phyloP scores from a whole-genome alignment of 2,888 invertebrate genomes.

The Deilephila porcellus region DNA sequence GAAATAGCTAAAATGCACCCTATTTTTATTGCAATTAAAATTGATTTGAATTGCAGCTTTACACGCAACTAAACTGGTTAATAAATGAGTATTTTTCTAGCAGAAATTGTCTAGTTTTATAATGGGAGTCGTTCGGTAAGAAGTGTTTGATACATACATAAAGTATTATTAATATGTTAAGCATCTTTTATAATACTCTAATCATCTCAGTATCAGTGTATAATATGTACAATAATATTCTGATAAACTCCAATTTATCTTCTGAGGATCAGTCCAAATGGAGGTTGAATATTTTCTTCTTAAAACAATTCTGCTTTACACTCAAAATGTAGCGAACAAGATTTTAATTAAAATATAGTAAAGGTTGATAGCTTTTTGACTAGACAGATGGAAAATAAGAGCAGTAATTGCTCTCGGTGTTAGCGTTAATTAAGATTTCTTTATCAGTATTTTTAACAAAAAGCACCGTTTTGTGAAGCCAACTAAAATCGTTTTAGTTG shows the following conservation, averaged over 20 bases:
- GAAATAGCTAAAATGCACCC: not conserved
- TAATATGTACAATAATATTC: too few relatives aligned
- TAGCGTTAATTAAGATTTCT: conserved; percentile 17
- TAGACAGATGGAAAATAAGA: not conserved
- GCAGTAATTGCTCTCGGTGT: not conserved
- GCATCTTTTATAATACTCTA: too few relatives aligned
- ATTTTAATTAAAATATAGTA: not conserved
- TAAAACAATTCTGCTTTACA: not conserved
- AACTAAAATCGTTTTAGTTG: too few relatives aligned
- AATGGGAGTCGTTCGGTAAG: too few relatives aligned
- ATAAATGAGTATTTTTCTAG: not conserved
- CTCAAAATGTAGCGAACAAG: not conserved
- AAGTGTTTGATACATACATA: too few relatives aligned
- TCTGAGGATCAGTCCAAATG: not conserved
- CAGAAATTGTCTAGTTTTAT: too few relatives aligned
- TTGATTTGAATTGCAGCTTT: not conserved
- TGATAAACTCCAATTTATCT: too few relatives aligned
- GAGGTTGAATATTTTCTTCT: not conserved
- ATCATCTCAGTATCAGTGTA: too few relatives aligned
- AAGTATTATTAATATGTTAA: too few relatives aligned
- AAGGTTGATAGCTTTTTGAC: not conserved
- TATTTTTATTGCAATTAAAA: not conserved
- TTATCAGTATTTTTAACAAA: conserved; percentile 3
- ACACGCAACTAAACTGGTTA: not conserved
- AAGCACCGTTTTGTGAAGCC: too few relatives aligned